Conservation (phyloP, 2,113 vertebrate genomes). For the Stegastes partitus region DNA sequence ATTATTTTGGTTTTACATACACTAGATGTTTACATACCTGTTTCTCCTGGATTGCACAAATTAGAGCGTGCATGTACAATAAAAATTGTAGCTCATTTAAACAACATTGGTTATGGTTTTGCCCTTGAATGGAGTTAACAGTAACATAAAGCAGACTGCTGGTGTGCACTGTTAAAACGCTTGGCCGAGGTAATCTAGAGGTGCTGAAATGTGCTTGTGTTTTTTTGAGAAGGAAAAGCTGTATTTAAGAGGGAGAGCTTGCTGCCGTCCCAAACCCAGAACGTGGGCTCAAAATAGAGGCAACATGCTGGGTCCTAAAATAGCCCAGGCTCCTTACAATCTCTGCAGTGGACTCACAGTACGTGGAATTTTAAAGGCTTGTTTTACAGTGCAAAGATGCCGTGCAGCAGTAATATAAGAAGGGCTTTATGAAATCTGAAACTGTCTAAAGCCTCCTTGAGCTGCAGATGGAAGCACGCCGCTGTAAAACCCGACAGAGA, state of each 20-base stretch:
- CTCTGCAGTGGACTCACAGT: neutral
- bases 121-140: neutral
- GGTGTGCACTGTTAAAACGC: neutral
- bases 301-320: slow-evolving; percentile 6
- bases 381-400: neutral
- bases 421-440: neutral
- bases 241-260: neutral
- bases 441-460: neutral
- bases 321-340: neutral
- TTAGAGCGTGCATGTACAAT: too few relatives aligned
- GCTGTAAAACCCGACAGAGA: neutral
- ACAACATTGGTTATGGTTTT: neutral
- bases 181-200: neutral
- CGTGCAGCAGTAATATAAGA: neutral
- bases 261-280: slow-evolving; percentile 5
- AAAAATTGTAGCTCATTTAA: neutral
- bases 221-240: neutral
- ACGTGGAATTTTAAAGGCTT: neutral
- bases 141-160: neutral
- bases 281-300: neutral
- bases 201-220: neutral
- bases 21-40: too few relatives aligned
- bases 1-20: too few relatives aligned
- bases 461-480: neutral
- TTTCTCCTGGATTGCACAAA: too few relatives aligned